Evolutionary conservation across 1,140 invertebrate species (phyloP), one percentile per base, ranked within the genome.

Genomic region (Propsilocerus akamusi): DNA sequence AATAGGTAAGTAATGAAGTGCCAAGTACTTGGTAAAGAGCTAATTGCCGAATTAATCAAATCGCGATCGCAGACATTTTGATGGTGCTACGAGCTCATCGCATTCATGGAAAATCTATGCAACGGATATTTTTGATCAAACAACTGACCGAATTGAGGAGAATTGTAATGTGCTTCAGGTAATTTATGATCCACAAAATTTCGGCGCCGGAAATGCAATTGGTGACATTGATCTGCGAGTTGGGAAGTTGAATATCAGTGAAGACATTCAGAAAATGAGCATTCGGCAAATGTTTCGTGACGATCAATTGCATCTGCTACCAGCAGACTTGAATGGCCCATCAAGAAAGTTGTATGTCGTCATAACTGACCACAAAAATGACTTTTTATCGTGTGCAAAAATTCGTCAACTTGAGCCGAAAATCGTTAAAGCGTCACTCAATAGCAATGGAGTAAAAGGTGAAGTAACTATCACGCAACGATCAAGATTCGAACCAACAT

Each of bases 101-200:
- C 87, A 94, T 63, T 74, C 79, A 22, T 95, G 91, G 90, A 86
- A 90, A 59, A 77, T 94, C 34, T 88, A 82, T 55, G 83, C 86
- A 5, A 93, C 88, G 0, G 91, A 95, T 60, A 86, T 92, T 50
- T 78, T 92, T 12, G 85, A 90, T 56, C 72, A 77, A 3, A 77
- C 80, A 52, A 78, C 77, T 56, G 81, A 82, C 63, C 73, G 69
- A 52, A 69, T 74, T 47, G 76, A 78, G 57, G 73, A 75, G 41
- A 80, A 84, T 54, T 93, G 89, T 61, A 84, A 91, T 62, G 82
- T 83, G 50, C 68, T 93, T 0, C 85, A 91, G 64, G 68, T 81
- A 17, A 73, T 94, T 0, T 92, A 89, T 56, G 86, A 93, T 70
- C 87, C 87, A 1, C 75, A 83, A 49, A 79, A 80, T 51, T 67